Evolutionary conservation across 2,797 vertebrate species (phyloP).

Genomic region (Takifugu rubripes): DNA sequence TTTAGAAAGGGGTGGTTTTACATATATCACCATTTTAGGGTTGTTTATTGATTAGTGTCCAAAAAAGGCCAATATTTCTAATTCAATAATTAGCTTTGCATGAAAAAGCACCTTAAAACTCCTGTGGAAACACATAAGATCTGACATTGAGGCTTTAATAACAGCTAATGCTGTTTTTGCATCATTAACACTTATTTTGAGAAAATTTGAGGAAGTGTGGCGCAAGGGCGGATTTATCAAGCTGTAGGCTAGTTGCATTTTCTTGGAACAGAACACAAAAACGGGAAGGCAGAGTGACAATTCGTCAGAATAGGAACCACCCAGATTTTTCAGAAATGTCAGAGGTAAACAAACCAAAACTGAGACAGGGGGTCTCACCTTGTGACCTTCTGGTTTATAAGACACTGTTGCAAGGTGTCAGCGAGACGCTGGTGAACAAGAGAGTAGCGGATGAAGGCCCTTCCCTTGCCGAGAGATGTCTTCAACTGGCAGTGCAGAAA

Average conservation of each 20-base stretch:
- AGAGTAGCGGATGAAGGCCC: constrained; percentile 93
- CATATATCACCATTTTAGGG: background rate
- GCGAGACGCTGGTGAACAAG: constrained; percentile 93
- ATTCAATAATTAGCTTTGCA: too few relatives aligned
- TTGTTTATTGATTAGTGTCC: too few relatives aligned
- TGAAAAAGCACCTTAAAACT: too few relatives aligned
- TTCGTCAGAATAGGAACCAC: constrained; percentile 9
- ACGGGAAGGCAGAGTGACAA: constrained; percentile 40
- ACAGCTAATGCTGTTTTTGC: too few relatives aligned
- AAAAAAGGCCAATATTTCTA: too few relatives aligned
- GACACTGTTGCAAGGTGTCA: constrained; percentile 95
- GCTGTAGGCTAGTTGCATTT: background rate
- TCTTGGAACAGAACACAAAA: constrained; percentile 45
- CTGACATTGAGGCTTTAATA: too few relatives aligned
- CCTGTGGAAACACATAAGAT: too few relatives aligned
- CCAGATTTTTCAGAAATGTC: background rate
- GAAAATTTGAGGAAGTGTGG: constrained; percentile 31
- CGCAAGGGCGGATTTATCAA: background rate
- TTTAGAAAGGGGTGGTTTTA: background rate
- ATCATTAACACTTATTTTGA: background rate
- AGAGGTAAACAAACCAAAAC: background rate
- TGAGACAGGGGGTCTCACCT: constrained; percentile 71
- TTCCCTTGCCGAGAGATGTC: constrained; percentile 92
- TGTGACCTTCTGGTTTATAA: constrained; percentile 89
- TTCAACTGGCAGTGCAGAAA: constrained; percentile 78